Conservation (phyloP, 2,113 vertebrate genomes). For the Pluvialis apricaria region DNA sequence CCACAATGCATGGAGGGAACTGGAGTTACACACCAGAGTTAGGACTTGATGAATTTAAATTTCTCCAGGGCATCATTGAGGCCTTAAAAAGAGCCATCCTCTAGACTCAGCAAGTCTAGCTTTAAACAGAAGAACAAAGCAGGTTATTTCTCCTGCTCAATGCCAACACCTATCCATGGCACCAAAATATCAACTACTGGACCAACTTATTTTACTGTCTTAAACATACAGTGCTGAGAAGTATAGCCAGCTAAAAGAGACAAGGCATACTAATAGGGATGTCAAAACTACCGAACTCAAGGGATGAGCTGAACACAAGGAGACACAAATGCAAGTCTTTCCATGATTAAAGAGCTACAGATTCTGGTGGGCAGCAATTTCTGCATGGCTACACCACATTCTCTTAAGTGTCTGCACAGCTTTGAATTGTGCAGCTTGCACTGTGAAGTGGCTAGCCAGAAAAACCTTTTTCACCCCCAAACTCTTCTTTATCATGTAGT, state of each 20-base stretch:
- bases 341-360: not conserved
- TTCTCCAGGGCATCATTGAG: not conserved
- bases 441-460: not conserved
- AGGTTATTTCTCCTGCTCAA: not conserved
- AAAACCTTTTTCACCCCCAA: not conserved
- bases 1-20: not conserved
- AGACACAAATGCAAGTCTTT: not conserved
- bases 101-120: not conserved
- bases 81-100: not conserved
- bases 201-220: not conserved
- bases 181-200: not conserved
- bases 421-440: not conserved
- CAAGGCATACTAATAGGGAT: not conserved
- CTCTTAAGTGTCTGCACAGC: not conserved
- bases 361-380: not conserved
- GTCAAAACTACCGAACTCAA: not conserved
- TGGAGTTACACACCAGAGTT: not conserved
- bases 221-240: not conserved
- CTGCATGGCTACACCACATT: not conserved
- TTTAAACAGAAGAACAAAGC: not conserved
- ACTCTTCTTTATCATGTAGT: not conserved
- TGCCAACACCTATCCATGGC: not conserved
- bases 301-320: not conserved
- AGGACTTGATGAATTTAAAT: not conserved
- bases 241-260: not conserved